These are phyloP conservation scores for Passer domesticus DNA, from an alignment of 2,113 vertebrate species.

Conservation along the genomic window DNA sequence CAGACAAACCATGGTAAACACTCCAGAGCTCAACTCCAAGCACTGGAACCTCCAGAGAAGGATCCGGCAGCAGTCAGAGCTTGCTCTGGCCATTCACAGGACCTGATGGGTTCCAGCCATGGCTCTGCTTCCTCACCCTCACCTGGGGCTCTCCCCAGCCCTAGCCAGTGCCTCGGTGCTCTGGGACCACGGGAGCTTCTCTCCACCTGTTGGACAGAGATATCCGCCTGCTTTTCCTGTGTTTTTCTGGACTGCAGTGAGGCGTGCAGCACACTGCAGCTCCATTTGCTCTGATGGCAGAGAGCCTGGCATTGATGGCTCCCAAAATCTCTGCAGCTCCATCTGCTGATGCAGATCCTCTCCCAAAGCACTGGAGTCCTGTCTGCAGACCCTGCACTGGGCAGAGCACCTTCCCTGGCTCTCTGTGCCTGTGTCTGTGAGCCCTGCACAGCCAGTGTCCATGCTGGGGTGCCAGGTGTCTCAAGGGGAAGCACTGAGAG, in stretches of 20 bases:
- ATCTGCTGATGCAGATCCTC: neutral
- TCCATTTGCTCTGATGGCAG: neutral
- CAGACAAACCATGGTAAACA: neutral
- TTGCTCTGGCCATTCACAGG: neutral
- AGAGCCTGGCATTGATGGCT: neutral
- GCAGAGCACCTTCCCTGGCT: neutral
- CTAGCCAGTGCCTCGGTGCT: neutral
- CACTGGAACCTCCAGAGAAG: neutral
- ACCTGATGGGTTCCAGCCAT: fast-evolving
- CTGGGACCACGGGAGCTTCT: neutral
- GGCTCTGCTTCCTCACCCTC: neutral
- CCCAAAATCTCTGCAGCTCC: neutral
- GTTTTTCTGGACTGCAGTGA: neutral
- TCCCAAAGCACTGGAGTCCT: neutral
- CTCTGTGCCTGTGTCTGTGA: neutral
- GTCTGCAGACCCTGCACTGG: neutral
- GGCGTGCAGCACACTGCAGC: neutral
- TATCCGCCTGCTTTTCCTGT: neutral
- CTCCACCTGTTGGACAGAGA: fast-evolving
- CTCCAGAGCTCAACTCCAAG: neutral
- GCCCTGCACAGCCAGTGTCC: neutral
- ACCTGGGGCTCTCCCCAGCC: neutral
- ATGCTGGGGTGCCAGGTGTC: neutral
- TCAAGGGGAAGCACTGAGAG: neutral
- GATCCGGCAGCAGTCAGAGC: neutral